Evolutionary conservation across 2,113 vertebrate genomes (phyloP).

Genomic region (Aramus guarauna): DNA sequence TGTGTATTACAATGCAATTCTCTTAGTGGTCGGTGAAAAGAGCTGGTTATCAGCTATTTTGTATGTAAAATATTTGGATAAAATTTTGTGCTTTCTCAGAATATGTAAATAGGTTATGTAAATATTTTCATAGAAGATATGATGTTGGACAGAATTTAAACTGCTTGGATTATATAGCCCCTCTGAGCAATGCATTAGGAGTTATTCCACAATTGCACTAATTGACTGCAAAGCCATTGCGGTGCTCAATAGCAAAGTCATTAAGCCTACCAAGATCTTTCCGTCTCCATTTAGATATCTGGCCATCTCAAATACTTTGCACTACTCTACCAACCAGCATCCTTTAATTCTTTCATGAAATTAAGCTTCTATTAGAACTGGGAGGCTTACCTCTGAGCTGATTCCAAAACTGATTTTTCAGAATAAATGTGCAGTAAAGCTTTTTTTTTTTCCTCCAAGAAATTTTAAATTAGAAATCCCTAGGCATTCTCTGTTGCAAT

Average conservation of each 20-base stretch:
- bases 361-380: background rate
- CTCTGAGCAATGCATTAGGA: background rate
- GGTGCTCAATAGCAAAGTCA: background rate
- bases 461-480: background rate
- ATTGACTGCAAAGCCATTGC: background rate
- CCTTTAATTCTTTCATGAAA: conserved; percentile 13
- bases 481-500: background rate
- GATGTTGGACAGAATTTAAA: background rate
- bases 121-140: background rate
- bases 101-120: background rate
- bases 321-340: background rate
- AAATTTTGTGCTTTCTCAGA: background rate
- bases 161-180: background rate
- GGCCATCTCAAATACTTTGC: background rate
- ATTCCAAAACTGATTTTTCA: background rate
- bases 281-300: background rate
- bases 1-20: background rate
- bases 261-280: background rate
- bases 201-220: background rate
- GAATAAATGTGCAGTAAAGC: background rate
- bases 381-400: background rate
- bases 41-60: background rate
- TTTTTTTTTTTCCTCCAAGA: background rate
- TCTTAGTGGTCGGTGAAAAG: background rate
- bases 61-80: background rate